phyloP scores from a whole-genome alignment of 2,113 vertebrate genomes.

The Collichthys lucidus region DNA sequence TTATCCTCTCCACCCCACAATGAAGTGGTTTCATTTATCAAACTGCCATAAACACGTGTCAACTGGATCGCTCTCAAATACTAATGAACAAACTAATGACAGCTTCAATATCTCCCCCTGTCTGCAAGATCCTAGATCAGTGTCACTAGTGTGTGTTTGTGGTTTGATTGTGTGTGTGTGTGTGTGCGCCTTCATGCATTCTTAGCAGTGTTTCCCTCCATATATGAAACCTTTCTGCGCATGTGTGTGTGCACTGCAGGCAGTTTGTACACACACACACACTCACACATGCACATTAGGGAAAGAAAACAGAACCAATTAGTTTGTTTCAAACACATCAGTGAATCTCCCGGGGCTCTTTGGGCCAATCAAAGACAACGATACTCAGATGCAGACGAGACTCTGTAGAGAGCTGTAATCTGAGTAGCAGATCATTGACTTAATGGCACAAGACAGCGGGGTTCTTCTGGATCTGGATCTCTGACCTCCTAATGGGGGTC shows the following conservation, averaged over 20 bases:
- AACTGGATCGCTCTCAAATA: constrained; percentile 53
- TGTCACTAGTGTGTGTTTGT: constrained; percentile 55
- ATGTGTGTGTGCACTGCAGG: constrained; percentile 55
- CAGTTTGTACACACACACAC: constrained; percentile 36
- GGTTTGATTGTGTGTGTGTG: not conserved
- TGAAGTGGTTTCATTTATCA: constrained; percentile 76
- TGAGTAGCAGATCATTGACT: constrained; percentile 49
- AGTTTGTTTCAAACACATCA: constrained; percentile 70
- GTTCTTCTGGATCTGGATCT: constrained; percentile 26
- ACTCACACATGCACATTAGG: constrained; percentile 42
- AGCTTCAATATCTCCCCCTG: constrained; percentile 67
- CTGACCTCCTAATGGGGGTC: constrained; percentile 60
- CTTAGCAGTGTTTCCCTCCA: constrained; percentile 25
- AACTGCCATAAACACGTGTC: constrained; percentile 70
- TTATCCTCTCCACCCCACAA: constrained; percentile 22
- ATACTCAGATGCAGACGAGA: constrained; percentile 58
- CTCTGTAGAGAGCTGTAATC: constrained; percentile 52
- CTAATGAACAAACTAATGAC: constrained; percentile 81
- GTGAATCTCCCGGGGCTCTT: constrained; percentile 48
- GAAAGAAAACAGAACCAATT: constrained; percentile 73
- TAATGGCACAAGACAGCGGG: constrained; percentile 42
- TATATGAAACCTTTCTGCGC: constrained; percentile 25
- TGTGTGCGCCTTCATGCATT: not conserved
- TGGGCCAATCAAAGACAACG: constrained; percentile 66
- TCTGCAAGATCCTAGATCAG: constrained; percentile 69